Conservation (phyloP, 2,113 vertebrate genomes). For the Oryzias melastigma region DNA sequence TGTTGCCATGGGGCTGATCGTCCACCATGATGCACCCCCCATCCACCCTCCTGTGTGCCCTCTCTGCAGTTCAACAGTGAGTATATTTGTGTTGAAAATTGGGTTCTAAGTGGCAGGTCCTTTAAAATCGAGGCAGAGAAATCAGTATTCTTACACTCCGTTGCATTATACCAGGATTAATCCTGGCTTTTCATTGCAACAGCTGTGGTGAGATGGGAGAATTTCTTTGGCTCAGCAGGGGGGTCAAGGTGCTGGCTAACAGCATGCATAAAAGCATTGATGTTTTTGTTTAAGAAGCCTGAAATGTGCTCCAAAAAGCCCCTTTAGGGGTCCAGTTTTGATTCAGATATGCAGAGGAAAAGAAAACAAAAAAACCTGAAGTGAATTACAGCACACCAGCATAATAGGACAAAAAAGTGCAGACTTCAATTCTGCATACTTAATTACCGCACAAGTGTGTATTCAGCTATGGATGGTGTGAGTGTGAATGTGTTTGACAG, state of each 20-base stretch:
- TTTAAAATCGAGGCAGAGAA: conserved; percentile 34
- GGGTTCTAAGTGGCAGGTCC: conserved; percentile 28
- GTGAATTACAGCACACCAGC: conserved; percentile 24
- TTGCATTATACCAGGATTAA: conserved; percentile 31
- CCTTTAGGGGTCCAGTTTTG: conserved; percentile 3
- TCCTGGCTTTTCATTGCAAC: conserved; percentile 23
- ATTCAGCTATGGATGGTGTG: background rate
- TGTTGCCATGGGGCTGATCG: conserved; percentile 38
- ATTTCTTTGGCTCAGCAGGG: conserved; percentile 10
- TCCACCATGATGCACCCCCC: conserved; percentile 21
- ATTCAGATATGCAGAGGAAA: conserved; percentile 23
- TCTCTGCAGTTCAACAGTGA: conserved; percentile 7
- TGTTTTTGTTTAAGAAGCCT: conserved; percentile 3
- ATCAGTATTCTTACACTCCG: conserved; percentile 38
- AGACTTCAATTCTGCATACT: conserved; percentile 27
- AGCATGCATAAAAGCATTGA: background rate
- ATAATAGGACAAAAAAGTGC: conserved; percentile 10
- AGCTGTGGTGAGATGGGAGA: conserved; percentile 15
- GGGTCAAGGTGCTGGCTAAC: conserved; percentile 11
- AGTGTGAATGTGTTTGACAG: conserved; percentile 19
- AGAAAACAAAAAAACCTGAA: conserved; percentile 1
- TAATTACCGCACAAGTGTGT: conserved; percentile 40
- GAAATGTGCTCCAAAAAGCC: conserved; percentile 8
- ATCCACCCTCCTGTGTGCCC: conserved; percentile 4
- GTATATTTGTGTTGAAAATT: conserved; percentile 26